phyloP scores from a whole-genome alignment of 2,113 vertebrate species.

The Bubo scandiacus region DNA sequence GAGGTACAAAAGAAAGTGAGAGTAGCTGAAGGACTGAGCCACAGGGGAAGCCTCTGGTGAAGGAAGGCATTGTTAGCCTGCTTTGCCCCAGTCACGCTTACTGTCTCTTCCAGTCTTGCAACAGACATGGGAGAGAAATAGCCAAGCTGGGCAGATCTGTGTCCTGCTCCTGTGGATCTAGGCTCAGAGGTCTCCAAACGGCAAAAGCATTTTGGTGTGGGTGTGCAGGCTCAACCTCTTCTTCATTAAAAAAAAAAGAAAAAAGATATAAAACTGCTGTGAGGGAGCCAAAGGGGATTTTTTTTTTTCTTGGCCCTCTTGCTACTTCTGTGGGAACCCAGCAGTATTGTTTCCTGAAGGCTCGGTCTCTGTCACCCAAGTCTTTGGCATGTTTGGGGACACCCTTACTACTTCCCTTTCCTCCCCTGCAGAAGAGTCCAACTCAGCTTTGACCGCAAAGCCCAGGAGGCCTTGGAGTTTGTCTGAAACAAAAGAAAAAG shows the following conservation, averaged over 20 bases:
- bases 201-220: neutral
- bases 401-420: conserved; percentile 60
- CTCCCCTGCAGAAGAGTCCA: conserved; percentile 56
- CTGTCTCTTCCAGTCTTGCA: neutral
- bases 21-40: neutral
- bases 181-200: neutral
- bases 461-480: conserved; percentile 60
- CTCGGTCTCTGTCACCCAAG: conserved; percentile 50
- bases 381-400: conserved; percentile 50
- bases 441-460: conserved; percentile 56
- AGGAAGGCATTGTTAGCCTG: neutral
- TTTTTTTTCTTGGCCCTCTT: conserved; percentile 7
- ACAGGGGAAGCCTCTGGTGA: neutral
- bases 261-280: neutral
- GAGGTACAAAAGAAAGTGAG: neutral
- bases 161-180: neutral
- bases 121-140: neutral
- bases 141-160: neutral
- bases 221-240: neutral
- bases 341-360: conserved; percentile 52
- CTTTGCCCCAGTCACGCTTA: neutral
- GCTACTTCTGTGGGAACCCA: conserved; percentile 34
- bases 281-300: neutral
- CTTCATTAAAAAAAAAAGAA: neutral
- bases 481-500: conserved; percentile 71